phyloP scores from a whole-genome alignment of 2,888 invertebrate species.

The Ectemnius lituratus region DNA sequence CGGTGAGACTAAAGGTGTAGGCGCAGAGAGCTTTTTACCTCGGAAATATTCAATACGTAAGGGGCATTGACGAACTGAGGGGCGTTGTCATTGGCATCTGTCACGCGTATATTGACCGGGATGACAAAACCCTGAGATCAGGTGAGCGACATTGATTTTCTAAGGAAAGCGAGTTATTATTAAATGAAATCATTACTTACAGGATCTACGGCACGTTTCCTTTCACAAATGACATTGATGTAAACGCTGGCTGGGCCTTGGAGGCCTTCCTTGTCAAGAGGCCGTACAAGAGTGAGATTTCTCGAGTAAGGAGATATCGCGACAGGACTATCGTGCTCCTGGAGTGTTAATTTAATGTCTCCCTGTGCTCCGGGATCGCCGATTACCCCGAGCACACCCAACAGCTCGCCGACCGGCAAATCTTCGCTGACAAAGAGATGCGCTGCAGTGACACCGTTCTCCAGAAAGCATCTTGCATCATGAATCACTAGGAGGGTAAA shows the following conservation, averaged over 20 bases:
- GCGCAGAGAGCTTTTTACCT: slow-evolving; percentile 81
- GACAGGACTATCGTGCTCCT: slow-evolving; percentile 89
- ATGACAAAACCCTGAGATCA: slow-evolving; percentile 84
- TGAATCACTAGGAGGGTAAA: slow-evolving; percentile 81
- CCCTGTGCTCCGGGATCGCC: slow-evolving; percentile 89
- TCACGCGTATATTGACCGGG: slow-evolving; percentile 90
- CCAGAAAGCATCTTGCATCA: slow-evolving; percentile 93
- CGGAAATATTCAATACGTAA: slow-evolving; percentile 89
- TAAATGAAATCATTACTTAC: slow-evolving; percentile 78
- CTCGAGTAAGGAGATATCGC: slow-evolving; percentile 87
- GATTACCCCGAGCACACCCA: slow-evolving; percentile 89
- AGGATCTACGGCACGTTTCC: slow-evolving; percentile 87
- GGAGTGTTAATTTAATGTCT: slow-evolving; percentile 87
- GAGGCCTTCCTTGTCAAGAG: slow-evolving; percentile 91
- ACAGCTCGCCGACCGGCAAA: slow-evolving; percentile 86
- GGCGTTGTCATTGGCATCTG: slow-evolving; percentile 94
- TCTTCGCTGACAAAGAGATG: slow-evolving; percentile 95
- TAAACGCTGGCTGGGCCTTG: slow-evolving; percentile 91
- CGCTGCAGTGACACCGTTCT: slow-evolving; percentile 94
- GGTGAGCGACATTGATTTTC: neutral
- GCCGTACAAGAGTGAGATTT: slow-evolving; percentile 87
- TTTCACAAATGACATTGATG: slow-evolving; percentile 91
- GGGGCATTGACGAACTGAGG: slow-evolving; percentile 90
- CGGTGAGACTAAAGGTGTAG: too few species aligned
- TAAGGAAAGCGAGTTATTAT: neutral